Evolutionary conservation across 2,113 vertebrate species (phyloP).

Genomic region (Ploceus nigricollis): DNA sequence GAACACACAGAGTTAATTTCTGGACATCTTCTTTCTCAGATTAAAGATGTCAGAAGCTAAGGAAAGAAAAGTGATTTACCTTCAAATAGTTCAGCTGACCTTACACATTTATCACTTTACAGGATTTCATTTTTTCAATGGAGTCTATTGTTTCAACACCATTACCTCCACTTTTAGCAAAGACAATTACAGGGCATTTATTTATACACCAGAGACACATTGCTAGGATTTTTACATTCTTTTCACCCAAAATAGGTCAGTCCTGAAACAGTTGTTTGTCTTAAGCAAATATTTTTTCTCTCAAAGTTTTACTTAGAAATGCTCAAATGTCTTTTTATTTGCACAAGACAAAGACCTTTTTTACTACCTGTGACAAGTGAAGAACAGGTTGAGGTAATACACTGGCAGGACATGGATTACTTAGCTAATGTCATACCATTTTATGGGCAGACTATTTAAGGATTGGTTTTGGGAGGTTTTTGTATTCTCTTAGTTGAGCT

Average conservation of each 20-base stretch:
- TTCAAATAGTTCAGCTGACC: conserved; percentile 51
- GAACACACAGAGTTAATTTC: conserved; percentile 41
- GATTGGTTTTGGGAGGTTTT: background rate
- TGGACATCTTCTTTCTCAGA: background rate
- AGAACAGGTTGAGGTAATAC: background rate
- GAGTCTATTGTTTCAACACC: conserved; percentile 41
- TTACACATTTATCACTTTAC: conserved; percentile 53
- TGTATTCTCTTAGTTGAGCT: background rate
- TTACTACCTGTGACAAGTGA: background rate
- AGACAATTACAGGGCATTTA: conserved; percentile 48
- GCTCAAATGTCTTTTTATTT: conserved; percentile 45
- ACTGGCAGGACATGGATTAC: background rate
- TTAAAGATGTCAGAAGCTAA: conserved; percentile 29
- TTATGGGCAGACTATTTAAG: background rate
- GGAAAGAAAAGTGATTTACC: conserved; percentile 32
- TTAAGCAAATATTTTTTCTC: conserved; percentile 53
- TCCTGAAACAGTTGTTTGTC: conserved; percentile 49
- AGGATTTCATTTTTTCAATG: conserved; percentile 55
- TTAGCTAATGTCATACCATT: background rate
- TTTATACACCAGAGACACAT: conserved; percentile 43
- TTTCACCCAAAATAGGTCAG: conserved; percentile 2
- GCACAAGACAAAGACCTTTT: conserved; percentile 31
- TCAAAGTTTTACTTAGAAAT: conserved; percentile 16
- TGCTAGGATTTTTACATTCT: conserved; percentile 47
- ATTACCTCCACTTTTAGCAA: conserved; percentile 47